Conservation (phyloP, 2,888 invertebrate genomes). For the Orthosia incerta region DNA sequence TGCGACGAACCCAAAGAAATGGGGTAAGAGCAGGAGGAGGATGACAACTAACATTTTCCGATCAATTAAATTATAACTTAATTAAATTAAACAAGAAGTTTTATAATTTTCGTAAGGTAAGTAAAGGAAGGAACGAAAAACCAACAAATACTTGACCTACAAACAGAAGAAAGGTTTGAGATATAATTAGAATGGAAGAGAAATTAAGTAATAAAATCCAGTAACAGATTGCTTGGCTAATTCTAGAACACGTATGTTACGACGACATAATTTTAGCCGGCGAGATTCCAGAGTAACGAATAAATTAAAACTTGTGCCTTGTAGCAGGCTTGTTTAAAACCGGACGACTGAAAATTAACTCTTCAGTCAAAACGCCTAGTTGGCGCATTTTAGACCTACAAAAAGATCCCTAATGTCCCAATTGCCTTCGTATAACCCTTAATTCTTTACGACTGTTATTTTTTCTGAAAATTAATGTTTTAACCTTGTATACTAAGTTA, state of each 20-base stretch:
- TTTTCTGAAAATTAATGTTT: conserved; percentile 69
- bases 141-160: background rate
- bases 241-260: conserved; percentile 13
- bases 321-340: conserved; percentile 12
- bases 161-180: background rate
- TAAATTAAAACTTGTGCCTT: conserved; percentile 54
- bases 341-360: conserved; percentile 32
- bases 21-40: too few species aligned
- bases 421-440: conserved; percentile 69
- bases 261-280: conserved; percentile 16
- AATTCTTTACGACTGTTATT: conserved; percentile 68
- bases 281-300: conserved; percentile 32
- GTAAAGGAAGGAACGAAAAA: background rate
- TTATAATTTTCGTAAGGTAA: too few species aligned
- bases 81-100: too few species aligned
- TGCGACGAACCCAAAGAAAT: too few species aligned
- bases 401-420: conserved; percentile 57
- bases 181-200: background rate
- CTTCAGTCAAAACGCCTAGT: conserved; percentile 59
- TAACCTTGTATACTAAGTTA: conserved; percentile 78
- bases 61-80: too few species aligned
- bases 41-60: too few species aligned
- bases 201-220: conserved; percentile 11
- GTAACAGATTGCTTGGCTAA: conserved; percentile 25
- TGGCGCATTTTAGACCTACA: conserved; percentile 20